Conservation (phyloP, 2,797 vertebrate genomes). For the Poecile montanus region DNA sequence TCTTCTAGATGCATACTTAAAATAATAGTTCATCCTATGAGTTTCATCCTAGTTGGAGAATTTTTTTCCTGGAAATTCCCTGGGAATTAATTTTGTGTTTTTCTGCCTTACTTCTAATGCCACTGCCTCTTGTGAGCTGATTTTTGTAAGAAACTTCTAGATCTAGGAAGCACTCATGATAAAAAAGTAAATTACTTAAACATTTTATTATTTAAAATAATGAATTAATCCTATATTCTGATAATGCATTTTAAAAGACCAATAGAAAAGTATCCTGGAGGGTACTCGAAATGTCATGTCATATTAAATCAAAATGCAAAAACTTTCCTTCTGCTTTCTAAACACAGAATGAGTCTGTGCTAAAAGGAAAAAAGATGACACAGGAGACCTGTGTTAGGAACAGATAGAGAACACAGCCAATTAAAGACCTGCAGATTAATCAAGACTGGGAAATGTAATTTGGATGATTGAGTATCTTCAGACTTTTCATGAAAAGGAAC, state of each 20-base stretch:
- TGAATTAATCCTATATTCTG: not conserved
- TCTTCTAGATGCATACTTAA: not conserved
- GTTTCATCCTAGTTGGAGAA: not conserved
- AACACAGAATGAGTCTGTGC: not conserved
- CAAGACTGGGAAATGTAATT: not conserved
- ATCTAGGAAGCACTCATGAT: not conserved
- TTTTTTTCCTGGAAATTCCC: too few species aligned
- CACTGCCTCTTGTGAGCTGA: not conserved
- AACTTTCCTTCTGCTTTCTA: not conserved
- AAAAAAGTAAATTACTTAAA: not conserved
- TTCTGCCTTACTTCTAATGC: not conserved
- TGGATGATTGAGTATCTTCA: not conserved
- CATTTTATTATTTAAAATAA: not conserved
- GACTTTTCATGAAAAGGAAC: not conserved
- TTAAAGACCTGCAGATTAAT: not conserved
- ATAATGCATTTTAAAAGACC: not conserved
- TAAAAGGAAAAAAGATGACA: not conserved
- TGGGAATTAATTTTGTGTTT: not conserved
- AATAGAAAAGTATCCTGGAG: not conserved
- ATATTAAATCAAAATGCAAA: not conserved
- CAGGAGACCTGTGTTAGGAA: not conserved
- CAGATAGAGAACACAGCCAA: not conserved
- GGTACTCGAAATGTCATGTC: not conserved
- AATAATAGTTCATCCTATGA: not conserved
- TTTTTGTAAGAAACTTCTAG: not conserved